Conservation (phyloP, 1,140 invertebrate species). For the Andricus grossulariae region DNA sequence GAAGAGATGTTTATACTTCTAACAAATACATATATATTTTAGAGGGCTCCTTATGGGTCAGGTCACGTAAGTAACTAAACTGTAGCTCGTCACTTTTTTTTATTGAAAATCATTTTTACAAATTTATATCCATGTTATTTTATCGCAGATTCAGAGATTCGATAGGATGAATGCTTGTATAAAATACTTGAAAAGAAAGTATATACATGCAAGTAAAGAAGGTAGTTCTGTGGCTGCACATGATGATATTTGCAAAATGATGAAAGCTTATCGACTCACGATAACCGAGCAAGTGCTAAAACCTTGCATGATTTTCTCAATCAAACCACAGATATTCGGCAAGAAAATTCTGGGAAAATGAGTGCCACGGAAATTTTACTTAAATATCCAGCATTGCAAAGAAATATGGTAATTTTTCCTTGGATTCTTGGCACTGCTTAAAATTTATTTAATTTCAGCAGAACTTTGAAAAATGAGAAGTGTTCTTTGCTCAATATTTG, state of each 20-base stretch:
- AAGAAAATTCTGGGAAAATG: background rate
- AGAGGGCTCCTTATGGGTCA: background rate
- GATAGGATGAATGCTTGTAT: background rate
- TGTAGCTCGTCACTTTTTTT: background rate
- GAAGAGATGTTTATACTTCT: background rate
- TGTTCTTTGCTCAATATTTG: no score
- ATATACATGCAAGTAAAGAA: background rate
- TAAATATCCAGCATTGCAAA: background rate
- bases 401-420: background rate
- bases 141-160: background rate
- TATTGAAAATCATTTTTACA: background rate
- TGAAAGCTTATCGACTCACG: background rate
- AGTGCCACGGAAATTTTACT: background rate
- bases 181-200: background rate
- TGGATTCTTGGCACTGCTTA: no score
- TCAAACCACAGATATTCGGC: background rate
- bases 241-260: background rate
- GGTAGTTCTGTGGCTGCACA: background rate
- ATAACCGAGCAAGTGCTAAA: background rate
- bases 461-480: no score
- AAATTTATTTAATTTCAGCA: no score
- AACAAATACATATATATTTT: background rate
- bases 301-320: background rate
- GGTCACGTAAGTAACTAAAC: background rate
- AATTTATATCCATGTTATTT: background rate